Base-by-base conservation (phyloP, 1,140 invertebrate genomes). In the Nephila pilipes region DNA sequence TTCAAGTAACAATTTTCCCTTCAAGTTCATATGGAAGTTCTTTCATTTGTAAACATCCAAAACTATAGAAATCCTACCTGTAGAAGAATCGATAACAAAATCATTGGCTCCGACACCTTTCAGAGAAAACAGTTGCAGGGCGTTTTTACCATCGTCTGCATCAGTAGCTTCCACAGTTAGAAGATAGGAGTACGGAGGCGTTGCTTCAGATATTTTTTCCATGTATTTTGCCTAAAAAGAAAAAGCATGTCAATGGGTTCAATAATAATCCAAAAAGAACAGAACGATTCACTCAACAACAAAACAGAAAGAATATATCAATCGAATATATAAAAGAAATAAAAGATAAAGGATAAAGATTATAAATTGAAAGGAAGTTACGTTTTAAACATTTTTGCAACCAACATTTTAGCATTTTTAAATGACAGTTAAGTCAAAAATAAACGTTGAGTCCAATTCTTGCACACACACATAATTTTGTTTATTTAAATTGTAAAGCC, bases 41-140 rank as follows among this genome's bases (percentile, higher is more conserved):
- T 46, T 25, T 25, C 10, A 69, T 69, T 25, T 69, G 22, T 29
- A 69, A 69, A 69, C 46, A 46, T 8, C 6, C 18, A 46, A 57
- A 55, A 2, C 46, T 25, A 25, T 91, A 81, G 1, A 58, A 29
- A 58, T 14, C 25, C 32, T 46, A 94, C 93, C 93, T 69, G 93
- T 91, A 12, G 91, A 60, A 32, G 93, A 93, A 81, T 94, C 93
- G 60, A 94, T 93, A 8, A 94, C 25, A 90, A 94, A 94, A 88
- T 95, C 95, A 29, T 98, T 97, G 18, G 97, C 97, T 85, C 96
- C 97, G 63, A 97, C 97, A 4, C 98, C 98, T 20, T 97, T 97
- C 3, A 99, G 95, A 95, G 97, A 97, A 95, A 97, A 98, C 79
- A 97, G 96, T 83, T 98, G 95, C 94, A 97, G 97, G 1, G 97